Evolutionary conservation across 2,113 vertebrate genomes (phyloP).

Genomic region (Gorilla gorilla): DNA sequence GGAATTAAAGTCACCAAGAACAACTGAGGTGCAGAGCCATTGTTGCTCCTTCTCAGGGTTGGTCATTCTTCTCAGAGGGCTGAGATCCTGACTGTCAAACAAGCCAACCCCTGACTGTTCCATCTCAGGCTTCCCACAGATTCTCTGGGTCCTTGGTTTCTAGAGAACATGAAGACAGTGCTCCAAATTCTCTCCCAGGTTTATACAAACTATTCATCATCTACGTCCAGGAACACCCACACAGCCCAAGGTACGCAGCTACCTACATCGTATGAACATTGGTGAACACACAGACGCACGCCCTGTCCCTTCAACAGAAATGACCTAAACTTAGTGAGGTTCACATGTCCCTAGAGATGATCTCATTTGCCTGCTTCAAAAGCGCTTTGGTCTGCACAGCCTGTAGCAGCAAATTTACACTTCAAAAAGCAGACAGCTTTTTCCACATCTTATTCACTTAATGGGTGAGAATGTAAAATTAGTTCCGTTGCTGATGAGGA

Average conservation of each 20-base stretch:
- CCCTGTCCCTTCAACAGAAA: constrained; percentile 81
- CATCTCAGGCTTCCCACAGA: not conserved
- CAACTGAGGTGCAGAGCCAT: not conserved
- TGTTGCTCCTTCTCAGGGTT: not conserved
- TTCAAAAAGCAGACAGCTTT: constrained; percentile 92
- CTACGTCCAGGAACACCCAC: constrained; percentile 73
- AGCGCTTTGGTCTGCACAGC: constrained; percentile 91
- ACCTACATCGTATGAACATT: constrained; percentile 68
- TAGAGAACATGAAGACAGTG: constrained; percentile 53
- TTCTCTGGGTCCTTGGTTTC: constrained; percentile 64
- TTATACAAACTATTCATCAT: constrained; percentile 58
- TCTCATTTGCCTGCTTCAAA: constrained; percentile 91
- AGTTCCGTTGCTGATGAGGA: constrained; percentile 92
- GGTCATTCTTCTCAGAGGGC: not conserved
- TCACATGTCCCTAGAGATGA: constrained; percentile 89
- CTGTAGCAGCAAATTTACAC: constrained; percentile 92
- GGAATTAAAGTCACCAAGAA: not conserved
- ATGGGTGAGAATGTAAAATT: constrained; percentile 93
- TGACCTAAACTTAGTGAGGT: constrained; percentile 90
- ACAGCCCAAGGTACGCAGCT: constrained; percentile 70
- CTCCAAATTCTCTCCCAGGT: constrained; percentile 53
- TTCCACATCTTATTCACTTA: constrained; percentile 93
- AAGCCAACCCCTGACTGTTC: not conserved
- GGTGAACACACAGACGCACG: constrained; percentile 4
- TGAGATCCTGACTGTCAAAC: not conserved